Evolutionary conservation across 2,888 invertebrate genomes (phyloP), one percentile per base, ranked within the genome.

Genomic region (Eupithecia tripunctaria): DNA sequence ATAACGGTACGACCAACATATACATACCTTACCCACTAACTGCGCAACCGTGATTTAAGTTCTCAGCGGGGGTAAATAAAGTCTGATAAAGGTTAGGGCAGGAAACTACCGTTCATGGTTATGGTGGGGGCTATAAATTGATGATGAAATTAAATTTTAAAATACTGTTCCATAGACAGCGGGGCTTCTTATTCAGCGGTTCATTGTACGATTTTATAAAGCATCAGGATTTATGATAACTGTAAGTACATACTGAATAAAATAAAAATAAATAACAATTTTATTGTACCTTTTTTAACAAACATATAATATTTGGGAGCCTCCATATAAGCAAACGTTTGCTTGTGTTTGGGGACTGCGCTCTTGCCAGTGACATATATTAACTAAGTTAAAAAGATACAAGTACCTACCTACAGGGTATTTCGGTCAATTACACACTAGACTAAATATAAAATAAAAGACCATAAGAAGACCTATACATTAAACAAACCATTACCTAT

Each of bases 91-190:
- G 51, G 15, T 64, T 67, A 65, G 25, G 51, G 56, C 56, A 21
- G 36, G 67, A 71, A 51, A 15, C 47, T 29, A 68, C 38, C 66
- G 41, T 68, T 68, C 71, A 63, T 68, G 60, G 51, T 29, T 68
- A 68, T 73, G 63, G 36, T 72, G 68, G 73, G 43, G 56, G 63
- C 73, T 66, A 76, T 78, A 76, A 75, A 79, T 75, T 75, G 74
- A 78, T 75, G 73, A 67, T 78, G 76, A 76, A 76, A 79, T 76
- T 78, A 74, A 78, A 79, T 79, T 76, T 74, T 74, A 76, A 78
- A 76, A 76, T 70, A 78, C 67, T 72, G 70, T 60, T 73, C 67
- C 36, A 73, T 67, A 32, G 64, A 71, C 71, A 74, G 63, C 29
- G 68, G 47, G 64, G 67, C 43, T 56, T 71, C 51, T 73, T 75